These are phyloP conservation scores for Salvator merianae DNA, from an alignment of 2,113 vertebrate genomes.

Conservation along the genomic window DNA sequence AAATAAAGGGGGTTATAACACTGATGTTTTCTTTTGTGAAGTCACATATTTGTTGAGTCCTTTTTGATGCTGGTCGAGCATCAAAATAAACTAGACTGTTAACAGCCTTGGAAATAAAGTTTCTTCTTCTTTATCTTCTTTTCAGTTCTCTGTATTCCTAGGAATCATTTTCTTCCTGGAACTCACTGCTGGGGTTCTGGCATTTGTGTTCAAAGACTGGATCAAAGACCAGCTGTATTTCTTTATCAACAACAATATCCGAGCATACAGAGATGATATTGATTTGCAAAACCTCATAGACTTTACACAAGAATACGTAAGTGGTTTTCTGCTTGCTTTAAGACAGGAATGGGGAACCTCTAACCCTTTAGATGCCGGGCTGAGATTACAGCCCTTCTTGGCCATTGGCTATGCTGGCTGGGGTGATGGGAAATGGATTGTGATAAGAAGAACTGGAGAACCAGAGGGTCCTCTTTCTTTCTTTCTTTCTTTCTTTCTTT, in stretches of 20 bases:
- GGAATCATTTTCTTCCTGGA: slow-evolving; percentile 99
- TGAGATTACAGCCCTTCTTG: neutral
- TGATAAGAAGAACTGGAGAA: neutral
- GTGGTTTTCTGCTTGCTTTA: slow-evolving; percentile 56
- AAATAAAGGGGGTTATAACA: neutral
- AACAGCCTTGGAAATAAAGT: neutral
- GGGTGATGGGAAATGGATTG: neutral
- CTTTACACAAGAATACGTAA: slow-evolving; percentile 98
- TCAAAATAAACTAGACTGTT: neutral
- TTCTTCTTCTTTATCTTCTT: neutral
- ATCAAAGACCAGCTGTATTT: slow-evolving; percentile 99
- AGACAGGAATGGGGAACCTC: neutral
- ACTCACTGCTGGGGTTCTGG: slow-evolving; percentile 94
- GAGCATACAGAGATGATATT: slow-evolving; percentile 96
- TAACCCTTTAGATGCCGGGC: neutral
- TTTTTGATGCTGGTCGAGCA: neutral
- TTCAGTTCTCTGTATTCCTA: slow-evolving; percentile 95
- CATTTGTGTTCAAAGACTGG: slow-evolving; percentile 99
- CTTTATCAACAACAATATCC: slow-evolving; percentile 99
- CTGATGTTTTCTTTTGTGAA: neutral
- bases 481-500: neutral
- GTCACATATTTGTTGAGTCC: neutral
- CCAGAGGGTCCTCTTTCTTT: neutral
- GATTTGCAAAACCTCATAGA: slow-evolving; percentile 98
- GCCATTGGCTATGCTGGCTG: neutral